Base-by-base conservation (phyloP, 2,113 vertebrate species). In the Spizaetus ornatus region DNA sequence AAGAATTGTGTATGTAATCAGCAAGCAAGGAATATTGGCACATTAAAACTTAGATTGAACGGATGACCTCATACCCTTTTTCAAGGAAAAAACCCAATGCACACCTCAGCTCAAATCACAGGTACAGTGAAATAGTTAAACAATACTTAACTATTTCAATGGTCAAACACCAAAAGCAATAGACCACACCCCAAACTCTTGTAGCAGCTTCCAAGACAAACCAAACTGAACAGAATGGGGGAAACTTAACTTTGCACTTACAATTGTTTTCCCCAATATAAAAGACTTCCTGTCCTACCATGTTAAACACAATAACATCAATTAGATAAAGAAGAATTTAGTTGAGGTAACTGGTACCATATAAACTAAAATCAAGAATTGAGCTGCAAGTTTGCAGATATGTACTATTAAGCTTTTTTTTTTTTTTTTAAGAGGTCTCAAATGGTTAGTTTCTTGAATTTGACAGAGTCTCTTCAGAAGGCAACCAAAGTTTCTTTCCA, bases 51-150 rank as follows among this genome's bases (percentile, higher is more conserved):
- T 5, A 82, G 21, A 74, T 2, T 32, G 26, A 18, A 73, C 53
- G 7, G 43, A 4, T 13, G 9, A 82, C 1, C 3, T 69, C 0
- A 3, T 11, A 52, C 1, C 1, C 10, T 76, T 61, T 59, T 55
- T 73, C 32, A 77, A 67, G n/a, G 11, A 27, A 67, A 55, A 85
- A 82, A 29, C 0, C 17, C 23, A 62, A 27, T 2, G 15, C n/a
- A 77, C 12, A 29, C 18, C 48, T 56, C 52, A 63, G 43, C 11
- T 89, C 72, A 82, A 71, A 52, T 52, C 10, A 65, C 45, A 91
- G 40, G 29, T 67, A 55, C 36, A 86, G 6, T 55, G 29, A 58
- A 84, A 80, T 3, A 91, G 15, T 77, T 86, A 47, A 65, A 92
- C 18, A 61, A 11, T 7, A 81, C 7, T 74, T 66, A 74, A 86